phyloP scores from a whole-genome alignment of 2,797 vertebrate genomes.

The Enteromius treurensis region DNA sequence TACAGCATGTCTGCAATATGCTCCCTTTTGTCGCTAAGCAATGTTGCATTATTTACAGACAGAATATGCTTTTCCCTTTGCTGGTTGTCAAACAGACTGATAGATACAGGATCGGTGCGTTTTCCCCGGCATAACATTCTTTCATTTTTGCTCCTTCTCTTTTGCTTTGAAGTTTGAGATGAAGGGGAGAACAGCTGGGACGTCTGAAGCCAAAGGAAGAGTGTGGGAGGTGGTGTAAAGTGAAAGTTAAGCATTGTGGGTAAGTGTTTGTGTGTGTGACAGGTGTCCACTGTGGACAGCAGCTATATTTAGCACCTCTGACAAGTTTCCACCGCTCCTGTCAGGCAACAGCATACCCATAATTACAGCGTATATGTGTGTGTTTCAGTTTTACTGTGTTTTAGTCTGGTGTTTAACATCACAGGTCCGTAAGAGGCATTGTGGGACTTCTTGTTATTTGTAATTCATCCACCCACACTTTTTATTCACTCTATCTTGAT shows the following conservation, averaged over 20 bases:
- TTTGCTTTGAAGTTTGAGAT: constrained; percentile 37
- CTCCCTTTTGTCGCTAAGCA: neutral
- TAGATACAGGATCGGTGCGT: neutral
- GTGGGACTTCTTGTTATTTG: constrained; percentile 29
- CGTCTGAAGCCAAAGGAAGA: constrained; percentile 29
- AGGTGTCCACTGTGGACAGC: constrained; percentile 42
- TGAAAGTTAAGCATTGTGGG: constrained; percentile 50
- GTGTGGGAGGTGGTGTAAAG: constrained; percentile 36
- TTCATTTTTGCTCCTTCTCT: constrained; percentile 23
- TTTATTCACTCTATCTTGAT: constrained; percentile 22
- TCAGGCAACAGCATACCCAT: constrained; percentile 31
- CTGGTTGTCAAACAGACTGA: constrained; percentile 25
- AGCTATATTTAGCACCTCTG: constrained; percentile 40
- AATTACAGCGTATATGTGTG: constrained; percentile 3
- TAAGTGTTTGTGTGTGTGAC: constrained; percentile 42
- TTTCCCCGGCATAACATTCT: neutral
- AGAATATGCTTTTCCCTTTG: neutral
- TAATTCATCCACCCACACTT: neutral
- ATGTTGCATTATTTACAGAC: neutral
- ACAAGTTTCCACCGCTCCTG: constrained; percentile 40
- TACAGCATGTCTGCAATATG: constrained; percentile 10
- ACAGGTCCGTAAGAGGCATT: constrained; percentile 7
- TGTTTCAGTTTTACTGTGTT: neutral
- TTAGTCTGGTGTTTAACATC: constrained; percentile 9
- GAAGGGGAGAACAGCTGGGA: constrained; percentile 37